Evolutionary conservation across 2,797 vertebrate genomes (phyloP).

Genomic region (Sarcophilus harrisii): DNA sequence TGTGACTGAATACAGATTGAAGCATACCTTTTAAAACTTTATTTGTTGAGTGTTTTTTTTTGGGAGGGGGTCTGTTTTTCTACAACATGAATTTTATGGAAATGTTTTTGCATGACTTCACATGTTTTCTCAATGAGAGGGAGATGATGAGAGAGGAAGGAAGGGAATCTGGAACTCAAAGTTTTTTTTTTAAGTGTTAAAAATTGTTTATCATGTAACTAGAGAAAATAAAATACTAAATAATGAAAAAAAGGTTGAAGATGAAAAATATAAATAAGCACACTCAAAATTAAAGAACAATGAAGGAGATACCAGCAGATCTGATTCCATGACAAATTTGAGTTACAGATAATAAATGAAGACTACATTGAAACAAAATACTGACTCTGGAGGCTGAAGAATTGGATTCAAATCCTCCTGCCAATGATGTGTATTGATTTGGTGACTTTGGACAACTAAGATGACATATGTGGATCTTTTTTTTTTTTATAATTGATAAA

Average conservation of each 20-base stretch:
- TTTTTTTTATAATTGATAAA: background rate
- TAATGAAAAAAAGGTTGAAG: background rate
- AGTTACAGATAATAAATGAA: background rate
- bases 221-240: too few species aligned
- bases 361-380: background rate
- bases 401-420: background rate
- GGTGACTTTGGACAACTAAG: background rate
- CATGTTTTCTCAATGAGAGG: too few species aligned
- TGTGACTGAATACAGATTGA: too few species aligned
- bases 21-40: too few species aligned
- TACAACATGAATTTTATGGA: too few species aligned
- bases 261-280: background rate
- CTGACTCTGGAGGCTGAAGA: background rate
- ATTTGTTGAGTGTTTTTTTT: too few species aligned
- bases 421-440: background rate
- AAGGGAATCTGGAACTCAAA: too few species aligned
- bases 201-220: too few species aligned
- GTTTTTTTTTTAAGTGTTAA: too few species aligned
- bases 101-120: too few species aligned
- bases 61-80: too few species aligned
- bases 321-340: background rate
- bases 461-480: background rate
- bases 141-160: too few species aligned
- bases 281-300: background rate
- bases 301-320: background rate